Base-by-base conservation (phyloP, 2,113 vertebrate genomes). In the Heterotis niloticus region DNA sequence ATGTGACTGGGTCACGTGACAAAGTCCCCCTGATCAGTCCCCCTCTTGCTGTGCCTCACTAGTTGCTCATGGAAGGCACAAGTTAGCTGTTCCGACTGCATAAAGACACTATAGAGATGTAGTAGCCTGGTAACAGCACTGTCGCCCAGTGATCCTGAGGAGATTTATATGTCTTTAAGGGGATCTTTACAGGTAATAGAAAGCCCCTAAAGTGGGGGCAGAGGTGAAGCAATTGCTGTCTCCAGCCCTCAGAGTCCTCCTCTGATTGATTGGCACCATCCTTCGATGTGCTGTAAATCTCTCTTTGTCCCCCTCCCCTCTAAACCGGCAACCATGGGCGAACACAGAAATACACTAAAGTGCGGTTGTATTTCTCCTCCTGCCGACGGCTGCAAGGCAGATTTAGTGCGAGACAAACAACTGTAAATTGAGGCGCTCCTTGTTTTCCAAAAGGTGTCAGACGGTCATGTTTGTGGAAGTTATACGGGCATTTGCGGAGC, bases 151-250 rank as follows among this genome's bases (percentile, higher is more conserved):
- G 59, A 23, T 14, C 11, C 23, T n/a, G 28, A n/a, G 59, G 64
- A 59, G 78, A 84, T 83, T 83, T 88, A 78, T 84, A 72, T 76
- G 59, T 80, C 78, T 81, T 76, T 83, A 81, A 85, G 66, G 81
- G 81, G 73, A 83, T 85, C 81, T 85, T 80, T 87, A 82, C 79
- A 71, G 77, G 84, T 84, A 82, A 85, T 76, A 82, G 73, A 85
- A 69, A 76, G 59, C 81, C 60, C 69, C 77, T 85, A 84, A 87
- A 83, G 78, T 66, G n/a, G 26, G 64, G 76, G 79, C 64, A 51
- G 70, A 78, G 83, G 83, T 85, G 84, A 83, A 78, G 83, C 83
- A 81, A 87, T 89, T 62, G 68, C 71, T 80, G 29, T 57, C 64
- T 82, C 23, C 4, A 81, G 78, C 69, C 14, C 62, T 74, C 52